phyloP scores from a whole-genome alignment of 2,797 vertebrate species.

The Sebastes vulpes region DNA sequence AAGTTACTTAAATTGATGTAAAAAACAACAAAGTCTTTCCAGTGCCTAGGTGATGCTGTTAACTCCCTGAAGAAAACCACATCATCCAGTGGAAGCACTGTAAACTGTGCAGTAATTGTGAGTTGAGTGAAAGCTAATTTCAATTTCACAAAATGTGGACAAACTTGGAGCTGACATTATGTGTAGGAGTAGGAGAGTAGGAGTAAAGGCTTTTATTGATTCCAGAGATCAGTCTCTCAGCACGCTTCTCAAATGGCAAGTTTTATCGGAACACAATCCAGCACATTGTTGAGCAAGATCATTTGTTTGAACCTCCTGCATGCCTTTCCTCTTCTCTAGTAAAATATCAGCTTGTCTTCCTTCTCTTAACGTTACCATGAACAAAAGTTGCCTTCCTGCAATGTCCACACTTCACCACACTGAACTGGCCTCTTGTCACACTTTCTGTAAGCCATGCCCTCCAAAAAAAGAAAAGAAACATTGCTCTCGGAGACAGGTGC shows the following conservation, averaged over 20 bases:
- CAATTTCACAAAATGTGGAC: neutral
- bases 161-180: neutral
- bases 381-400: neutral
- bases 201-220: neutral
- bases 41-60: neutral
- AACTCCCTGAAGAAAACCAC: neutral
- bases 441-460: neutral
- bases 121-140: neutral
- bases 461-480: neutral
- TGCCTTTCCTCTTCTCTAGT: neutral
- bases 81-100: neutral
- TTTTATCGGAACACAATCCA: slow-evolving; percentile 13
- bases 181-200: slow-evolving; percentile 1
- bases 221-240: neutral
- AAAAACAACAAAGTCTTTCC: neutral
- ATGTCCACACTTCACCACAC: neutral
- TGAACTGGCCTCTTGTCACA: slow-evolving; percentile 12
- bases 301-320: neutral
- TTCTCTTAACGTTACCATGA: neutral
- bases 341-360: neutral
- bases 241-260: neutral
- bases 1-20: neutral
- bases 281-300: neutral
- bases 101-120: neutral
- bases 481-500: neutral